Evolutionary conservation across 2,888 invertebrate genomes (phyloP), one percentile per base, ranked within the genome.

Genomic region (Dinocampus coccinellae): DNA sequence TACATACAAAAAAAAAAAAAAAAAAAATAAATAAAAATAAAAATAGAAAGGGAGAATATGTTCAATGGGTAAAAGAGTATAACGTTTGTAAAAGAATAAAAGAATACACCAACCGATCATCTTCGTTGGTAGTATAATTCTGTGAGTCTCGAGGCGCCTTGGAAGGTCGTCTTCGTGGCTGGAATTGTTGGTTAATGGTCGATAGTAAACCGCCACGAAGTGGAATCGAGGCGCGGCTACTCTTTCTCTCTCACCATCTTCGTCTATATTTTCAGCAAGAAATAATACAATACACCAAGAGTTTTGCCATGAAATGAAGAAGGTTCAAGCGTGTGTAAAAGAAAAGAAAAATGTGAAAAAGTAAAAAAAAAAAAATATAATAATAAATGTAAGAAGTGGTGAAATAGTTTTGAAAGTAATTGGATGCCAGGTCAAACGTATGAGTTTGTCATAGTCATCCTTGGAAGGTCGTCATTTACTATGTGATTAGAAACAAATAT

Each of bases 101-200:
- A 58, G 42, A 61, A 3, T 29, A 7, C 33, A 57, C 64, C 64
- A 62, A 61, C 22, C 47, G 47, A n/a, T 47, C 16, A 16, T 47
- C 20, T 42, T 57, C 33, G 53, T 29, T 53, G 64, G 64, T 29
- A 62, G 61, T 39, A 62, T 62, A 62, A 62, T 62, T 62, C 61
- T 39, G 36, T 42, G 34, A 36, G 39, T 62, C 69, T 70, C 58
- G 63, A 73, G 73, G 76, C 72, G 69, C 78, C 77, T 80, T 80
- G 79, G 73, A 82, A 81, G 80, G 82, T 81, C 81, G 79, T 77
- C 73, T 77, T 74, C 81, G 81, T 82, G 78, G 81, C 79, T 83
- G 82, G 80, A 82, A 83, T 85, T 79, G 81, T 76, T 79, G 82
- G 80, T 81, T 85, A 85, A 85, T 84, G 84, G 83, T 73, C 73